Evolutionary conservation across 2,113 vertebrate species (phyloP), one percentile per base, ranked within the genome.

Genomic region (Phylloscopus trochilus): DNA sequence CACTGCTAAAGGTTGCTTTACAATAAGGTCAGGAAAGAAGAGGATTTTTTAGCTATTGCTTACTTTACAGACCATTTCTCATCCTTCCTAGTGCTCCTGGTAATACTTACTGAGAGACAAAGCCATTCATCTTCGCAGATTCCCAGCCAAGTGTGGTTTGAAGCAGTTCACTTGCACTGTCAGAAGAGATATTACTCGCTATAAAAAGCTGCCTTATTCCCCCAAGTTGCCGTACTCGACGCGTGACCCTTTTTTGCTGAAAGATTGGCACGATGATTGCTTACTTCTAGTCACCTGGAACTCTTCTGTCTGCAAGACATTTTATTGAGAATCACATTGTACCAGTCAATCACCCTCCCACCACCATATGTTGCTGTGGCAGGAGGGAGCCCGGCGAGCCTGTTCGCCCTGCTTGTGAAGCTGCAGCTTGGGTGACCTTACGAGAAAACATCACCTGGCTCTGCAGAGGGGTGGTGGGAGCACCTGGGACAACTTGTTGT

Each of bases 101-200:
- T 97, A 97, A 97, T 93, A 89, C 95, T 96, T 96, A 96, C 87
- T 20, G 94, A 95, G 96, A 97, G 96, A 97, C 94, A 94, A 95
- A 97, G 76, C 87, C 90, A 97, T 98, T 97, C 88, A 88, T 98
- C 97, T 98, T 96, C 62, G 58, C 62, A 58, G 91, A 49, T 43
- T 97, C 89, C 91, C 91, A 90, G 95, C 92, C 95, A 91, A 95
- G 85, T 93, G 95, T 90, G 92, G 84, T 70, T 96, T 89, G 95
- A 97, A 96, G 94, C 96, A 91, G 74, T 91, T 97, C 89, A 90
- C 90, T 95, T 73, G 91, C 96, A 83, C 96, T 97, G 96, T 98
- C 97, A 97, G 95, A 97, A 97, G 96, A 97, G 97, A 97, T 97
- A 98, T 97, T 97, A 97, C 90, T 89, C 35, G 41, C 96, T 97